Evolutionary conservation across 1,140 invertebrate genomes (phyloP), one percentile per base, ranked within the genome.

Genomic region (Zaprionus camerounensis): DNA sequence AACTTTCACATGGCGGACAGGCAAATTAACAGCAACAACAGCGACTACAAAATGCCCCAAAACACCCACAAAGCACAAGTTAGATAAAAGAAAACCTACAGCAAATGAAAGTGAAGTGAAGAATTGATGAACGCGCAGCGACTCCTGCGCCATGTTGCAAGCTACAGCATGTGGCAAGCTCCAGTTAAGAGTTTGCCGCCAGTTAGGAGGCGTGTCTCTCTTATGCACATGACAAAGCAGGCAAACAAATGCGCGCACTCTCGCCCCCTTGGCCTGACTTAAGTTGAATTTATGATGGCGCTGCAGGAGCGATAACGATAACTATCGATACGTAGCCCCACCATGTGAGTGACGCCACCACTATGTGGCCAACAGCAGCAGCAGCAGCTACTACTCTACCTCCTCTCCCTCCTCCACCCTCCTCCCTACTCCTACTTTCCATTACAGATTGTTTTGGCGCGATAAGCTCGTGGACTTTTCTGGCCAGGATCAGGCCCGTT

Each of bases 41-140:
- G 67, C 41, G 57, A 38, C 56, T 49, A 75, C 76, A 84, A 80
- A 70, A 79, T 74, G 70, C 81, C 59, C 81, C 81, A 66, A 81
- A 76, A 85, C 82, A 86, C 79, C 82, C 82, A 86, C 73, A 36
- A 73, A 73, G 36, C 24, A 57, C 20, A 67, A 7, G n/a, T 17
- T 17, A 46, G 41, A 46, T 15, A 13, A 51, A 38, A 36, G 31
- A 4, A 46, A 62, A 53, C 36, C 51, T 53, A 59, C 53, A 31
- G 20, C 36, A 77, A 86, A 86, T 80, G 82, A 86, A 86, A 86
- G 82, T 86, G 73, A 86, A 86, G 83, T 86, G 82, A 87, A 86
- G 82, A 86, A 86, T 87, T 86, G 82, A 86, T 86, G 76, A 83
- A 86, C 82, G 77, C 62, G 7, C 28, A 31, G 24, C 24, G 28